Evolutionary conservation across 2,888 invertebrate species (phyloP).

Genomic region (Caenorhabditis sp.): DNA sequence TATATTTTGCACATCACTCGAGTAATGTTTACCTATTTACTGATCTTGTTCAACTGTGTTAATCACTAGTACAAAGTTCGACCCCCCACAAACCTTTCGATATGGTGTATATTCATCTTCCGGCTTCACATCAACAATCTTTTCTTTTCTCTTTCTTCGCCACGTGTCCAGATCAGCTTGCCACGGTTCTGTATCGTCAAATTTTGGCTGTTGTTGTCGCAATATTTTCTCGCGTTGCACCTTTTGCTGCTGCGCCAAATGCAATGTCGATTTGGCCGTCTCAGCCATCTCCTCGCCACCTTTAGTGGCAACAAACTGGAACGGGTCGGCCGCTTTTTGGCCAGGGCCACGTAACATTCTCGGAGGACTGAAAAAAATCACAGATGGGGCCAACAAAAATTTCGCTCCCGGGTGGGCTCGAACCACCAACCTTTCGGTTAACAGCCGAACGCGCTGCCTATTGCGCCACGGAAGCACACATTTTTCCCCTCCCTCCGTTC

Average conservation of each 20-base stretch:
- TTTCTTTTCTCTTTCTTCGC: conserved; percentile 47
- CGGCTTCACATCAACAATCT: conserved; percentile 9
- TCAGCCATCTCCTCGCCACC: conserved; percentile 46
- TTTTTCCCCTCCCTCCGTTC: not conserved
- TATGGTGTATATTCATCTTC: conserved; percentile 18
- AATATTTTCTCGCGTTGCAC: conserved; percentile 34
- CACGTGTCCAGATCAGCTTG: conserved; percentile 52
- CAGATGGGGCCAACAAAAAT: too few relatives aligned
- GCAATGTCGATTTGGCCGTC: conserved; percentile 38
- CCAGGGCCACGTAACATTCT: conserved; percentile 43
- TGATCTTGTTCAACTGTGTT: too few relatives aligned
- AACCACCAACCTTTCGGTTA: conserved; percentile 70
- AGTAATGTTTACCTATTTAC: too few relatives aligned
- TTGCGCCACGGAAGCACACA: conserved; percentile 59
- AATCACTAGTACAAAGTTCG: not conserved
- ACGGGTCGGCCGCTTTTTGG: conserved; percentile 40
- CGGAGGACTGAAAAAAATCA: conserved; percentile 15
- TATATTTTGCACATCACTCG: too few relatives aligned
- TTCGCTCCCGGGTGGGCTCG: conserved; percentile 68
- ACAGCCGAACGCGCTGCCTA: conserved; percentile 70
- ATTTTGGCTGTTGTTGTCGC: conserved; percentile 18
- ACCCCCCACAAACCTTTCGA: conserved; percentile 11
- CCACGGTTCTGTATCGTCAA: conserved; percentile 44
- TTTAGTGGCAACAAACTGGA: conserved; percentile 44
- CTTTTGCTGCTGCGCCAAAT: conserved; percentile 48